These are phyloP conservation scores for Poeciliopsis turrubarensis DNA, from an alignment of 2,113 vertebrate species.

Conservation along the genomic window DNA sequence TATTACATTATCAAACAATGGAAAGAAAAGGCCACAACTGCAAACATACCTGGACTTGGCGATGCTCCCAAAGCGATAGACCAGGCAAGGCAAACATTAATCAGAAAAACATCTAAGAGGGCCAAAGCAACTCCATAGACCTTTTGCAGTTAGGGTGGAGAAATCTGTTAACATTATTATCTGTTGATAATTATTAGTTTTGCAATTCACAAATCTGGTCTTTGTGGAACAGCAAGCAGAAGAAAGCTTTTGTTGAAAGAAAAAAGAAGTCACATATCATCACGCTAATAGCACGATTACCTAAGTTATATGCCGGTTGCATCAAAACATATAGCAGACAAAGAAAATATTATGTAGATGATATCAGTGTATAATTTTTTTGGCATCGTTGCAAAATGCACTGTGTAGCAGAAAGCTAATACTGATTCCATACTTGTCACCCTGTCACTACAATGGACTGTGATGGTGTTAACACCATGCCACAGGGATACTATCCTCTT, in stretches of 20 bases:
- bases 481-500: not conserved
- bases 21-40: not conserved
- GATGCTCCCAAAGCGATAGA: not conserved
- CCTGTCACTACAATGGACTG: not conserved
- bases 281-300: too few species aligned
- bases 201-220: not conserved
- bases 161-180: not conserved
- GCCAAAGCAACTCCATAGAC: not conserved
- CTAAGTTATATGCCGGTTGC: too few species aligned
- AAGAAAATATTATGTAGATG: too few species aligned
- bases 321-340: too few species aligned
- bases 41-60: not conserved
- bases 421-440: not conserved
- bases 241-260: too few species aligned
- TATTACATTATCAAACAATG: not conserved
- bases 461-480: not conserved
- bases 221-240: too few species aligned
- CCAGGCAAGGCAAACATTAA: too few species aligned
- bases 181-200: not conserved
- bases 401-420: not conserved
- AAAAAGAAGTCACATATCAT: too few species aligned
- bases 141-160: not conserved
- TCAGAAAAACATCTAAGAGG: not conserved
- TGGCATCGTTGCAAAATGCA: not conserved
- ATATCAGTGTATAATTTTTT: too few species aligned